Percentiles rank a stretch among this genome's conserved stretches.
phyloP scores from a whole-genome alignment of 2,888 invertebrate species.

The Watsonalla cultraria region DNA sequence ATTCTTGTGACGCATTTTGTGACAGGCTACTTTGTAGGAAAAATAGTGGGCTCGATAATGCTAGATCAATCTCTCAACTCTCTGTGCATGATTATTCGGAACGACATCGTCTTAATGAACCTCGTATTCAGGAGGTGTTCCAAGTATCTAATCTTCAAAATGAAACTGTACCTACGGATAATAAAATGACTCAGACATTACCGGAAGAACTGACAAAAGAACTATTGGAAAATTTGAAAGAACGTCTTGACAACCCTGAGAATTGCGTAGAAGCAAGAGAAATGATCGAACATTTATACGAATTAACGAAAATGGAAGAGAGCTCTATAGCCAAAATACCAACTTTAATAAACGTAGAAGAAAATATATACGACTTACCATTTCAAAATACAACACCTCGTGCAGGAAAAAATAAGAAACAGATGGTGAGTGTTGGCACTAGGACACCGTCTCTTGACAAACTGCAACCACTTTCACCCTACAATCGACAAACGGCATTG shows the following conservation, averaged over 20 bases:
- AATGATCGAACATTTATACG: slow-evolving; percentile 87
- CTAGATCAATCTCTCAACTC: slow-evolving; percentile 79
- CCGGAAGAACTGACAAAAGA: slow-evolving; percentile 88
- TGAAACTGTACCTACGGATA: slow-evolving; percentile 59
- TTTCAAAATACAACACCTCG: slow-evolving; percentile 63
- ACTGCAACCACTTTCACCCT: slow-evolving; percentile 70
- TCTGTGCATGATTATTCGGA: slow-evolving; percentile 82
- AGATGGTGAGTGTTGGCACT: slow-evolving; percentile 78
- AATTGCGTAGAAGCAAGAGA: slow-evolving; percentile 86
- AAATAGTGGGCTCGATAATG: slow-evolving; percentile 74
- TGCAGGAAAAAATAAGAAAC: slow-evolving; percentile 59
- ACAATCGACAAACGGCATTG: slow-evolving; percentile 60
- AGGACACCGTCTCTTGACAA: slow-evolving; percentile 79
- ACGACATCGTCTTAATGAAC: slow-evolving; percentile 77
- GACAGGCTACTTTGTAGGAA: slow-evolving; percentile 61
- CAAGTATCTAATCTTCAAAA: slow-evolving; percentile 53
- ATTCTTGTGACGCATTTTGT: slow-evolving; percentile 55
- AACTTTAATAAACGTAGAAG: slow-evolving; percentile 38
- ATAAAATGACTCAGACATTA: slow-evolving; percentile 84
- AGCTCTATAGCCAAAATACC: slow-evolving; percentile 75
- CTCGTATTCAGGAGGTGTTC: slow-evolving; percentile 62
- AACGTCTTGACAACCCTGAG: slow-evolving; percentile 84
- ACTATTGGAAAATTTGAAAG: slow-evolving; percentile 82
- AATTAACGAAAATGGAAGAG: slow-evolving; percentile 85
- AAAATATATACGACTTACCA: slow-evolving; percentile 82